Conservation (phyloP, 92 coral and sea anemone species). For the Desmophyllum pertusum region DNA sequence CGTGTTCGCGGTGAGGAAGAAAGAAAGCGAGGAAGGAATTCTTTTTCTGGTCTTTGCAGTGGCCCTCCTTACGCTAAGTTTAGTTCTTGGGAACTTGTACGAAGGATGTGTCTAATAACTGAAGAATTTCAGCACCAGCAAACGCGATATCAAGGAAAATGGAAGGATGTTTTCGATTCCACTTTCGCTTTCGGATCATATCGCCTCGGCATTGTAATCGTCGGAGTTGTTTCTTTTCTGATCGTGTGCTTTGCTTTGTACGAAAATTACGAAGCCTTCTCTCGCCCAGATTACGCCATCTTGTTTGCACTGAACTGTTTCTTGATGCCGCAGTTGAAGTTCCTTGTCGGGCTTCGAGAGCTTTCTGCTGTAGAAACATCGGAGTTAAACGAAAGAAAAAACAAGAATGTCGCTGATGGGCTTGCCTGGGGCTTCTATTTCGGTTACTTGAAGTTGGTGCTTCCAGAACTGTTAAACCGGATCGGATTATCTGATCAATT, state of each 20-base stretch:
- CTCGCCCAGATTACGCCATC: slow-evolving; percentile 42
- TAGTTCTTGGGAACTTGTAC: slow-evolving; percentile 72
- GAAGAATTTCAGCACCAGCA: slow-evolving; percentile 78
- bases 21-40: slow-evolving; percentile 2
- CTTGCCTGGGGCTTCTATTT: slow-evolving; percentile 94
- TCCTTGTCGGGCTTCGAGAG: slow-evolving; percentile 71
- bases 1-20: neutral
- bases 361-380: slow-evolving; percentile 78
- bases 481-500: slow-evolving; percentile 37
- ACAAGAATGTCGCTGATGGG: slow-evolving; percentile 91
- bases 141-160: slow-evolving; percentile 75
- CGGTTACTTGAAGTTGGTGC: slow-evolving; percentile 83
- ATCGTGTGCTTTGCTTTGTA: slow-evolving; percentile 6
- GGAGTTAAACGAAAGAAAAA: slow-evolving; percentile 69
- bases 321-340: slow-evolving; percentile 60
- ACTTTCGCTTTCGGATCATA: slow-evolving; percentile 67
- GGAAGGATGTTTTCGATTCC: slow-evolving; percentile 50
- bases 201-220: slow-evolving; percentile 21
- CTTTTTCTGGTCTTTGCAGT: slow-evolving; percentile 16
- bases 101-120: slow-evolving; percentile 66
- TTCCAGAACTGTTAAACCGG: slow-evolving; percentile 60
- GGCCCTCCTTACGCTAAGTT: slow-evolving; percentile 20
- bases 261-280: neutral
- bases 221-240: slow-evolving; percentile 15
- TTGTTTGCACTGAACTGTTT: slow-evolving; percentile 65